Conservation (phyloP, 2,797 vertebrate species). For the Sebastes hubbsi region DNA sequence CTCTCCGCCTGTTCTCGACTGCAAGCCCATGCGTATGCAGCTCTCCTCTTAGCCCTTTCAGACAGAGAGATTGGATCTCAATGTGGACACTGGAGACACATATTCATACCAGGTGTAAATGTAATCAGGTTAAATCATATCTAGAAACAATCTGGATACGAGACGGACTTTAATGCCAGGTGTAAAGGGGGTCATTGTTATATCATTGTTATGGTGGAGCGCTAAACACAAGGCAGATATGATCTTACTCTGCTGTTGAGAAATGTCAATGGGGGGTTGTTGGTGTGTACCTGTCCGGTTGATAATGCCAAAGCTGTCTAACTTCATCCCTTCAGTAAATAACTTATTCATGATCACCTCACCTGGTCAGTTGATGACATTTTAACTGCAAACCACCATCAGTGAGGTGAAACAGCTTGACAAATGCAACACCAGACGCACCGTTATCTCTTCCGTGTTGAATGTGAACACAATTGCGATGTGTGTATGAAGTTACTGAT, state of each 20-base stretch:
- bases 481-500: not conserved
- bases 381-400: not conserved
- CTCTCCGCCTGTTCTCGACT: too few species aligned
- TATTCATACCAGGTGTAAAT: not conserved
- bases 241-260: conserved; percentile 9
- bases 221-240: not conserved
- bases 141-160: not conserved
- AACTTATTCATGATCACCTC: conserved; percentile 19
- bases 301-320: conserved; percentile 20
- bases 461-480: not conserved
- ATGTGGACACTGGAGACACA: too few species aligned
- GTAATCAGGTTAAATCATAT: not conserved
- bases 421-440: not conserved
- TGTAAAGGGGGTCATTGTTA: not conserved
- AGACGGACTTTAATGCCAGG: not conserved
- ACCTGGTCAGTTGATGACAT: conserved; percentile 18
- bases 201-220: not conserved
- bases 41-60: too few species aligned
- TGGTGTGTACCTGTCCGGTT: conserved; percentile 5
- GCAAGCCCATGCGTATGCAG: too few species aligned
- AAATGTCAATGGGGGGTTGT: conserved; percentile 17
- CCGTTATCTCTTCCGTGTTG: not conserved
- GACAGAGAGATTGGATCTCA: too few species aligned
- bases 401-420: conserved; percentile 2
- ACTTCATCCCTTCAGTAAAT: conserved; percentile 11